Base-by-base conservation (phyloP, 2,113 vertebrate species). In the Corythoichthys intestinalis region DNA sequence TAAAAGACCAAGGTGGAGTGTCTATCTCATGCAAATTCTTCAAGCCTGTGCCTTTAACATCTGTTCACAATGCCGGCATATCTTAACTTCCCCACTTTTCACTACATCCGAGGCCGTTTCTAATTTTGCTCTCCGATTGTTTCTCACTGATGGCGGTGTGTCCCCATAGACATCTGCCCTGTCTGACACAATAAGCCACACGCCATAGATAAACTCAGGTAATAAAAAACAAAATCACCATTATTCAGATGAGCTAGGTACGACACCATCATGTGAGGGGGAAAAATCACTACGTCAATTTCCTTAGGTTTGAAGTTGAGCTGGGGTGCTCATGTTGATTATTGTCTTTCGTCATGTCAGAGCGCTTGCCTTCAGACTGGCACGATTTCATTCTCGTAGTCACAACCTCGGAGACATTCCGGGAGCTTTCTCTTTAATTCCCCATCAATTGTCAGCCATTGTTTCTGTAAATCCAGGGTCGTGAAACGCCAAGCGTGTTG, bases 401-500 rank as follows among this genome's bases (percentile, higher is more conserved):
- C 4, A 63, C 46, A 35, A 72, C 78, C 50, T 54, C 11, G 1
- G 65, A 70, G 61, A 65, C 75, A 75, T 73, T 65, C 66, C 15
- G 72, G 73, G 35, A 82, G 53, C 44, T 65, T 83, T 85, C 76
- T 82, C 73, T 88, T 86, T 87, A 83, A 87, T 83, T 80, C 82
- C 75, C 74, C 44, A 56, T 89, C 85, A 84, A 73, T 76, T 81
- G 84, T 79, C 62, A 69, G 67, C 83, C 83, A 89, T 92, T 90
- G 91, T 92, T 92, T 89, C 85, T 87, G 73, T 83, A 86, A 90
- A 89, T 84, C 86, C 91, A 85, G 89, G 91, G 90, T 91, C 90
- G 81, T 50, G 75, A 77, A 61, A 88, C 79, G 85, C 78, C 74
- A 76, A 70, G 77, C 80, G 75, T 81, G 91, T 92, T 91, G 90